These are phyloP conservation scores for Arion vulgaris DNA, from an alignment of 1,140 invertebrate species.

Conservation along the genomic window DNA sequence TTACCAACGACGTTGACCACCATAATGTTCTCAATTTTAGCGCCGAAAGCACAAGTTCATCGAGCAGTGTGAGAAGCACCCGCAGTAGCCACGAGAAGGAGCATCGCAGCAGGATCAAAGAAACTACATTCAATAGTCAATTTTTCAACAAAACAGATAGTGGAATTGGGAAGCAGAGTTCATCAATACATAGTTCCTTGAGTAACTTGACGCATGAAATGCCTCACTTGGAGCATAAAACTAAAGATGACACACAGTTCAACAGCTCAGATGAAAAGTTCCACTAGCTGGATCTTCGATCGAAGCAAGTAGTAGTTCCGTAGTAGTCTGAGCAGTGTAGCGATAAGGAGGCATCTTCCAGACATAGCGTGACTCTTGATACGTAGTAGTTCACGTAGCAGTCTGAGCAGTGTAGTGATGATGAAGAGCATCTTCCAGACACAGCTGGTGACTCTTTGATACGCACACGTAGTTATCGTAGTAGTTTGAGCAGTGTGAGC, in stretches of 20 bases:
- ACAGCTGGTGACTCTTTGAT: too few species aligned
- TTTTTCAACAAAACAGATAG: background rate
- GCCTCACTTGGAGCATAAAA: background rate
- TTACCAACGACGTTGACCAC: background rate
- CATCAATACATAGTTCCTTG: background rate
- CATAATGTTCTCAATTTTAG: background rate
- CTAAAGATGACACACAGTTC: background rate
- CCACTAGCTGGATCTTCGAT: too few species aligned
- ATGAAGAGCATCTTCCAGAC: too few species aligned
- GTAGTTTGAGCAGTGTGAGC: too few species aligned
- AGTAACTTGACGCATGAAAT: background rate
- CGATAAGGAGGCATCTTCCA: background rate
- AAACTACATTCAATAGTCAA: slow-evolving; percentile 12
- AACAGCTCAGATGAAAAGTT: too few species aligned
- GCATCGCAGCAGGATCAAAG: background rate
- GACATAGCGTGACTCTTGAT: too few species aligned
- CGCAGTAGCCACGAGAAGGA: background rate
- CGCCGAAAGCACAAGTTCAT: background rate
- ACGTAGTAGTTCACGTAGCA: too few species aligned
- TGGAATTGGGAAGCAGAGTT: background rate
- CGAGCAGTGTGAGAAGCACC: slow-evolving; percentile 1
- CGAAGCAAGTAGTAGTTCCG: too few species aligned
- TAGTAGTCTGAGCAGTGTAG: background rate
- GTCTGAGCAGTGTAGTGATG: too few species aligned
- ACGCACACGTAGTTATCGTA: too few species aligned